Evolutionary conservation across 2,113 vertebrate species (phyloP), one percentile per base, ranked within the genome.

Genomic region (Nerophis lumbriciformis): DNA sequence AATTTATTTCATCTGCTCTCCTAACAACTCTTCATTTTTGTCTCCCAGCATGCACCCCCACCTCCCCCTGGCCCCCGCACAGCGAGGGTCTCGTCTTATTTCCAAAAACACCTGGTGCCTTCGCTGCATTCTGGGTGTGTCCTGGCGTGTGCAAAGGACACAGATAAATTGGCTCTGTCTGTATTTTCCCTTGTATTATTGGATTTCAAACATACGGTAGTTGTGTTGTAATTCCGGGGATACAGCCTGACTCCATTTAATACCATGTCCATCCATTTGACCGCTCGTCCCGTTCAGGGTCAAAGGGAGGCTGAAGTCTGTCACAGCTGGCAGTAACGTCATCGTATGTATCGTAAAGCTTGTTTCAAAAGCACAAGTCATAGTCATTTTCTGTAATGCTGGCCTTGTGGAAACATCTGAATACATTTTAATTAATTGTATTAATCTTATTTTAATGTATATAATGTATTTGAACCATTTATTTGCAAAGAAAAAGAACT

Each of bases 1-100:
- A 90, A 88, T 90, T 91, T 90, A 91, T 91, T 90, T 90, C 91
- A 91, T 92, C 88, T 88, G 80, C 82, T 89, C 81, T 78, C 83
- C 83, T 90, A 91, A 89, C 88, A 90, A 90, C 85, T 89, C 77
- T 88, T 38, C 82, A 73, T 87, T 87, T 86, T 87, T 78, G 84
- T 87, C 84, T 86, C 88, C 68, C 86, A 85, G 88, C 83, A 79
- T 85, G 87, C 60, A 6, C 60, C 72, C 72, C 78, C 68, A 64
- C 74, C 71, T 71, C 60, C 11, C 28, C 61, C 73, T 69, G 73
- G 42, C 42, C 42, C 10, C 9, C 42, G 4, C 85, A 86, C 83
- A 86, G 82, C 77, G 0, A 83, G 84, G 71, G 72, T 81, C 84
- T 82, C 64, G 68, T 88, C 79, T 74, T 42, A 81, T 85, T 85